Base-by-base conservation (phyloP, 1,140 invertebrate species). In the Mylabris phalerata region DNA sequence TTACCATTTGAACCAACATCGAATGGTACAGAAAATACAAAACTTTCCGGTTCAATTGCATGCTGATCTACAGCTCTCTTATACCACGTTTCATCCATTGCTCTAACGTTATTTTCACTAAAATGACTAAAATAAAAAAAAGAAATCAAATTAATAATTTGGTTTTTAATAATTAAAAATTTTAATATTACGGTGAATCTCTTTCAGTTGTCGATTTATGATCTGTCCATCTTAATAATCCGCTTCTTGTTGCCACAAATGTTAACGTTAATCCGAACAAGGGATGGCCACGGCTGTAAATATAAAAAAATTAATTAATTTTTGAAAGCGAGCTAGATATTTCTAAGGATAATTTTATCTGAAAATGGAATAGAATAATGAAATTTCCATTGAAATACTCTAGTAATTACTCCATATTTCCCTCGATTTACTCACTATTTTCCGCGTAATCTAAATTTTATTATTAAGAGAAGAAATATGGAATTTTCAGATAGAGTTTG, bases 31-130 rank as follows among this genome's bases (percentile, higher is more conserved):
- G 92, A 93, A 73, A 90, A 95, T 0, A 95, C 91, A 72, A 95
- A 95, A 67, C 90, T 92, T 62, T 93, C 89, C 0, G 87, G 86
- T 68, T 93, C 89, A 46, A 92, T 81, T 0, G 82, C 74, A 63
- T 93, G 88, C 68, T 94, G 91, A 73, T 96, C 93, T 1, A 97
- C 90, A 1, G 95, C 93, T 57, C 93, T 80, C 71, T 89, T 88
- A 72, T 96, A 97, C 90, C 93, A 97, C 3, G 89, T 80, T 42
- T 92, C 88, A 69, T 97, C 91, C 72, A 90, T 92, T 1, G 93
- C 90, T 61, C 86, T 80, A 2, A 84, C 84, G 71, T 95, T 85
- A 19, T 79, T 80, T 64, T 92, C 85, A 65, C 88, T 87, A 65
- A 95, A 95, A 68, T 88, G 84, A 9, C 92, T 93, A 73, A 54